Base-by-base conservation (phyloP, 2,113 vertebrate species). In the Suncus etruscus region DNA sequence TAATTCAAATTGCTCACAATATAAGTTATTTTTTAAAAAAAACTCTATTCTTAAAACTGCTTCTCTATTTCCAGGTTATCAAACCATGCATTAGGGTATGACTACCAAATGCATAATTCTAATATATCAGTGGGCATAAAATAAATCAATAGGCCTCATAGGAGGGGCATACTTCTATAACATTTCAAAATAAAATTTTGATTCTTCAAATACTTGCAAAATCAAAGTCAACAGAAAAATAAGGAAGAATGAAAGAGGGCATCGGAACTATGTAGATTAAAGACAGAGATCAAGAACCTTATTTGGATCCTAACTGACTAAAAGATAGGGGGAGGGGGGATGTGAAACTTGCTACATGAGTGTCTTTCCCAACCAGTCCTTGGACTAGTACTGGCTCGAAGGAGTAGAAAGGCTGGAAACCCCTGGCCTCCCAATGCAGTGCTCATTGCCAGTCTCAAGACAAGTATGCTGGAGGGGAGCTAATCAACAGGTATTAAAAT, bases 121-220 rank as follows among this genome's bases (percentile, higher is more conserved):
- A 86, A 79, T 24, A 31, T 47, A 65, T 58, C 12, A 65, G 81
- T 12, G 84, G 29, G 45, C 70, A 91, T 90, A 70, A 85, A 87
- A 66, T 18, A 82, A 18, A 31, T 80, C 79, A 89, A 14, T 54
- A 11, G 54, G 54, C 14, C 54, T 4, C 3, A 14, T 54, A 54
- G 24, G n/a, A 9, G 25, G 27, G 24, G 11, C 14, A 83, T 3
- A 65, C 48, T 81, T 83, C 88, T 0, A 82, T 31, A 63, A 86
- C 70, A 83, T 72, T 65, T 74, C 25, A 90, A 86, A 94, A 83
- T 31, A 88, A 77, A 87, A 83, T 18, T 0, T 0, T 58, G 24
- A 27, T 25, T 22, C 80, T 91, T 77, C 51, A 16, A 14, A 87
- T 87, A 91, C 75, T 65, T 80, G 88, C 91, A 86, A 95, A 88